Percentiles rank a stretch among this genome's conserved stretches.
These are phyloP conservation scores for Trypoxylon attenuatum DNA, from an alignment of 2,888 invertebrate species.

Conservation along the genomic window DNA sequence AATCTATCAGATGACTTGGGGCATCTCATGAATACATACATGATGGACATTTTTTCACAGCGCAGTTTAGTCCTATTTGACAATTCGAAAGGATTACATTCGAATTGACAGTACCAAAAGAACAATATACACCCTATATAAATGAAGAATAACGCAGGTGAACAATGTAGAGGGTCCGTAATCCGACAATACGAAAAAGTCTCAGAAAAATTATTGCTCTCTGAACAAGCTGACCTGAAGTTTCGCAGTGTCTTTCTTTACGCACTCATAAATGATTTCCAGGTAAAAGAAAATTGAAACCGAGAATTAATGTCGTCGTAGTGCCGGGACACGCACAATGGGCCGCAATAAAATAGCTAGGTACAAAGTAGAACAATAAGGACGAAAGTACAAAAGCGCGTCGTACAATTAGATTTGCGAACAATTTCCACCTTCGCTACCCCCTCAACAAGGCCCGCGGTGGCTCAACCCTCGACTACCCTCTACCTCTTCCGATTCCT, in stretches of 20 bases:
- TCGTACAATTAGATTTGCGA: conserved; percentile 51
- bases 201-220: too few species aligned
- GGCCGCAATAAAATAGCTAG: conserved; percentile 45
- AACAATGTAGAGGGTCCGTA: not conserved
- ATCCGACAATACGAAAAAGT: not conserved
- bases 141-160: not conserved
- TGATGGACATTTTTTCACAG: not conserved
- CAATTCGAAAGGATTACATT: too few species aligned
- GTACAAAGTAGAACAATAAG: conserved; percentile 53
- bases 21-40: conserved; percentile 28
- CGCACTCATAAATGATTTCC: conserved; percentile 43
- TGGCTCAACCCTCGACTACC: not conserved
- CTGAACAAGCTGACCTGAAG: too few species aligned
- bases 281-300: conserved; percentile 46
- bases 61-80: too few species aligned
- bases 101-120: too few species aligned
- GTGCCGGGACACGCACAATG: conserved; percentile 44
- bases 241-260: conserved; percentile 2
- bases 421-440: conserved; percentile 46
- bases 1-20: conserved; percentile 18
- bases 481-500: conserved; percentile 10
- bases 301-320: conserved; percentile 47
- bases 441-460: not conserved
- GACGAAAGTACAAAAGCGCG: conserved; percentile 47
- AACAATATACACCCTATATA: too few species aligned